Evolutionary conservation across 2,888 invertebrate species (phyloP), one percentile per base, ranked within the genome.

Genomic region (Clitarchus hookeri): DNA sequence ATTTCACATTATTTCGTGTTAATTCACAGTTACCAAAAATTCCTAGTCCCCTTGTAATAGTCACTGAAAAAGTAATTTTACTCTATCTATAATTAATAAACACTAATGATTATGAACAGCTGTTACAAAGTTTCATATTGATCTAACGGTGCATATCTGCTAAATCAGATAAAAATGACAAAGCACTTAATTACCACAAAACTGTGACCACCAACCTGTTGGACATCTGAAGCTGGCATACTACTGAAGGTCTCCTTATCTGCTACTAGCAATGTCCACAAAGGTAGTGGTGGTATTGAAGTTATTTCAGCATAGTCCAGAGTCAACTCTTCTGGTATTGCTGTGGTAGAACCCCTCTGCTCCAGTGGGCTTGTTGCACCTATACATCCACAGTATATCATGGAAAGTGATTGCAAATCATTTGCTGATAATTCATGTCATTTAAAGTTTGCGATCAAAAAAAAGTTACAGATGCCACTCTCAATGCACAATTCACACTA

Each of bases 261-360:
- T 0, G 99, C 99, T 53, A 97, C 97, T 12, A 99, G 93, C 0
- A 99, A 93, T 4, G 98, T 98, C 97, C 98, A 99, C 27, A 99
- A 92, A 0, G 99, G 99, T 85, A 99, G 92, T 0, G 99, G 99
- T 0, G 99, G 98, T 89, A 99, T 98, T n/a, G 99, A 98, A 2
- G 97, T 97, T 87, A 99, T 96, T 91, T 99, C 99, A 0, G 98
- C 97, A 91, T 98, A 98, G 92, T 98, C 98, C 85, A 98, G 91
- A 88, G 96, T 97, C 78, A 98, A 93, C 90, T 98, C 98, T 90
- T 98, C 97, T 0, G 96, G 96, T 89, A 96, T 96, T 89, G 90
- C 91, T 88, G 95, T 95, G 89, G 96, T 96, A 23, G 96, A 95
- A n/a, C 95, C 95, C 82, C 95, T 91, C 86, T 95, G 95, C 90